Evolutionary conservation across 2,888 invertebrate species (phyloP), one percentile per base, ranked within the genome.

Genomic region (Scaptodrosophila latifasciaeformis): DNA sequence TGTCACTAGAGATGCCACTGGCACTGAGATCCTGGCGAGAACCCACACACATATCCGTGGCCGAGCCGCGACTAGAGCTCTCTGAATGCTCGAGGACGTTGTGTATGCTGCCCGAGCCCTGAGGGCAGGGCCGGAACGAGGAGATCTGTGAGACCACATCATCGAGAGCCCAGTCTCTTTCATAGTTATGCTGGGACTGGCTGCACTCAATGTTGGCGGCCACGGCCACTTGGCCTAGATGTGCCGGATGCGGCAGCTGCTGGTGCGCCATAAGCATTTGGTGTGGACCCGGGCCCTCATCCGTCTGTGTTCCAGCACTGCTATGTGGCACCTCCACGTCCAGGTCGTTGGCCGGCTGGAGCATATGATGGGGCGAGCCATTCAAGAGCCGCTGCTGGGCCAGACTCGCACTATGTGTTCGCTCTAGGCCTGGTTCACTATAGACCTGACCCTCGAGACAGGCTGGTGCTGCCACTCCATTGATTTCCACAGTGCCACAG

Each of bases 181-280:
- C 87, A 55, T 86, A 86, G 55, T 86, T 84, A 56, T 85, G 83
- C 57, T 88, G 87, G 45, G 82, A 82, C 77, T 88, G 88, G 52
- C 87, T 88, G 46, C 83, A 83, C 69, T 92, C 92, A 63, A 91
- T 90, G 83, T 90, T 91, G 34, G 92, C 91, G 9, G 91, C 89
- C 82, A 90, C 89, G 1, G 84, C 84, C 30, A 83, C 82, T 43
- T 83, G 83, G 0, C 83, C 81, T 42, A 76, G 48, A 37, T 80
- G 81, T 3, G 70, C 72, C 57, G 67, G 68, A 4, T 62, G 59
- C 21, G 62, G 70, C 54, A 37, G 85, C 78, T 45, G 85, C 74
- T 63, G 85, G 81, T 61, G 84, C 6, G n/a, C n/a, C n/a, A n/a
- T n/a, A n/a, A n/a, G n/a, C n/a, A n/a, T n/a, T n/a, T 53, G 58